A percentile compares a stretch with the other conserved stretches of the same genome.
These are phyloP conservation scores for Pyrocoelia pectoralis DNA, from an alignment of 2,888 invertebrate genomes.

Conservation along the genomic window DNA sequence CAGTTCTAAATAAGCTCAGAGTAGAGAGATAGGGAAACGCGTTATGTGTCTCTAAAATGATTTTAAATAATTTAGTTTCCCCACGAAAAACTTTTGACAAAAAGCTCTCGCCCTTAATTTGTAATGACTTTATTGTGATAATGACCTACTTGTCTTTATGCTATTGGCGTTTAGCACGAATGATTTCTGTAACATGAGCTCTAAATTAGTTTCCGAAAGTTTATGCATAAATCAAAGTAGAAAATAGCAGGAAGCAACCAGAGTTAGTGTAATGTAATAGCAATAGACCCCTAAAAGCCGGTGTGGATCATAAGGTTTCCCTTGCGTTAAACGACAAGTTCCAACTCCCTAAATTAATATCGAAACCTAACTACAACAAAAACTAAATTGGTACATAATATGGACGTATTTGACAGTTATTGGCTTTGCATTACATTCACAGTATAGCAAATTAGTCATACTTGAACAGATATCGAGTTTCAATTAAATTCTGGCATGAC, in stretches of 20 bases:
- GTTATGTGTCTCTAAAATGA: neutral
- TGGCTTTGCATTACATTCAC: neutral
- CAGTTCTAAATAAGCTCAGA: conserved; percentile 6
- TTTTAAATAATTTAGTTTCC: conserved; percentile 13
- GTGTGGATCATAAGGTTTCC: conserved; percentile 52
- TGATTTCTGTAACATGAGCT: conserved; percentile 28
- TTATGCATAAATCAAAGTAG: conserved; percentile 36
- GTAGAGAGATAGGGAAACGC: neutral
- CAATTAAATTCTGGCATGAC: neutral
- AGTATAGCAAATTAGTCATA: neutral
- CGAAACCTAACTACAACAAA: conserved; percentile 44
- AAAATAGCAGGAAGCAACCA: conserved; percentile 47
- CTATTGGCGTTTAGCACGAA: conserved; percentile 24
- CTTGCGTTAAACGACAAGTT: conserved; percentile 51
- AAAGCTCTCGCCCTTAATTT: too few relatives aligned
- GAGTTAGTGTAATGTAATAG: conserved; percentile 46
- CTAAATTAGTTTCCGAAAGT: conserved; percentile 32
- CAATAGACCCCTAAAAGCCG: conserved; percentile 46
- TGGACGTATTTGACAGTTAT: conserved; percentile 1
- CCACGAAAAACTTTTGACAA: too few relatives aligned
- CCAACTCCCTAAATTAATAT: conserved; percentile 52
- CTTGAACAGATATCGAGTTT: neutral
- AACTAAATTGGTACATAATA: conserved; percentile 4
- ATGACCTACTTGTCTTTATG: neutral
- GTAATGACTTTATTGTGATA: neutral